Evolutionary conservation across 2,113 vertebrate genomes (phyloP), one percentile per base, ranked within the genome.

Genomic region (Phainopepla nitens): DNA sequence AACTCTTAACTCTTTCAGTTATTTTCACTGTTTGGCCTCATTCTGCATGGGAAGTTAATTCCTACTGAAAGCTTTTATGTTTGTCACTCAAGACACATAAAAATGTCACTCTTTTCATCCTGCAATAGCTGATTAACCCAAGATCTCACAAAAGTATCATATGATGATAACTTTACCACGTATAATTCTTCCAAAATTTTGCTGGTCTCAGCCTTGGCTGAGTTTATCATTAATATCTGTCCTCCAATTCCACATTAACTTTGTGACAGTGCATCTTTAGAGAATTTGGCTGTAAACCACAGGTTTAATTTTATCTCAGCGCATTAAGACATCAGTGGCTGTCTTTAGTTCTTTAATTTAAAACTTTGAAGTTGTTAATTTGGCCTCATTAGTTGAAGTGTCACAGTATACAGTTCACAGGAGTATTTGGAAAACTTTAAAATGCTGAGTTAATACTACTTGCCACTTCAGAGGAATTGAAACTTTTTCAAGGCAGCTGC

Each of bases 301-400:
- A 1, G n/a, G 14, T 71, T 91, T 60, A 56, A 57, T 79, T 71
- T 87, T 79, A 29, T 81, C 77, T 81, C 13, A 44, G 35, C 17
- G 82, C 47, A 84, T 91, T 79, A 88, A 85, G 66, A 20, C 29
- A 85, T 51, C 61, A 85, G 28, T 69, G 50, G 7, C 47, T 95
- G 45, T 57, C 57, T 75, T 92, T 60, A 83, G 68, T 80, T 78
- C 47, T 77, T 90, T 71, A 87, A 75, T 89, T 93, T 87, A 57
- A 89, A 91, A 91, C 44, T 81, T 88, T 56, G 20, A 81, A 87
- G 44, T 75, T 93, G 62, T 49, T 94, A 51, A 90, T 86, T 95
- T 96, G 47, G 29, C 22, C 35, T 95, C 53, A 47, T 88, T 70
- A 71, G 68, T 70, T 19, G 4, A 82, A 93, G 71, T 86, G 72